Conservation (phyloP, 2,113 vertebrate species). For the Pollachius pollachius region DNA sequence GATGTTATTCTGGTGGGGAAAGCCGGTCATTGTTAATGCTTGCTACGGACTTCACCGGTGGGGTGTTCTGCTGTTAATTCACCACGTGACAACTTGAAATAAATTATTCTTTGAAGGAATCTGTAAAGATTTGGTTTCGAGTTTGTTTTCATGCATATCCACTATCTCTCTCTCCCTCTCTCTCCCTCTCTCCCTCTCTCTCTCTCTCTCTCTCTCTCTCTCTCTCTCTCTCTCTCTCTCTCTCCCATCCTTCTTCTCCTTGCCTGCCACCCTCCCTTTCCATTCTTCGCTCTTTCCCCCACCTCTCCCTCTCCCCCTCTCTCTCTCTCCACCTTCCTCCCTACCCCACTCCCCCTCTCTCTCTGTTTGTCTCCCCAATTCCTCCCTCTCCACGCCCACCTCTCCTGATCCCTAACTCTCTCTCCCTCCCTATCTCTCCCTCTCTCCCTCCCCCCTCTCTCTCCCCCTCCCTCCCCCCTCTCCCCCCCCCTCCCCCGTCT, state of each 20-base stretch:
- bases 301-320: not conserved
- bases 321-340: not conserved
- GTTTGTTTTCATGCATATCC: slow-evolving; percentile 30
- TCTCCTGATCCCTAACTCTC: not conserved
- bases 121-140: not conserved
- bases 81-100: slow-evolving; percentile 74
- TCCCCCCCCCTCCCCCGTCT: not conserved
- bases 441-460: not conserved
- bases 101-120: slow-evolving; percentile 77
- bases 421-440: slow-evolving; percentile 20
- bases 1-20: slow-evolving; percentile 66
- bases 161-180: slow-evolving; percentile 18
- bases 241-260: not conserved
- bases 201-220: not conserved
- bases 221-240: not conserved
- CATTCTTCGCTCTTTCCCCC: not conserved
- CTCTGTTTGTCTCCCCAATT: not conserved
- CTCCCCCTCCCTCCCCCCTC: slow-evolving; percentile 15
- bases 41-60: slow-evolving; percentile 74
- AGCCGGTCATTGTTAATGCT: slow-evolving; percentile 71
- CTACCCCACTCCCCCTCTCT: not conserved
- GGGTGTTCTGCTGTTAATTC: slow-evolving; percentile 71
- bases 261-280: not conserved
- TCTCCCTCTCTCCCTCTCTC: not conserved
- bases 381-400: not conserved